phyloP scores from a whole-genome alignment of 2,888 invertebrate species.

The Aplocera efformata region DNA sequence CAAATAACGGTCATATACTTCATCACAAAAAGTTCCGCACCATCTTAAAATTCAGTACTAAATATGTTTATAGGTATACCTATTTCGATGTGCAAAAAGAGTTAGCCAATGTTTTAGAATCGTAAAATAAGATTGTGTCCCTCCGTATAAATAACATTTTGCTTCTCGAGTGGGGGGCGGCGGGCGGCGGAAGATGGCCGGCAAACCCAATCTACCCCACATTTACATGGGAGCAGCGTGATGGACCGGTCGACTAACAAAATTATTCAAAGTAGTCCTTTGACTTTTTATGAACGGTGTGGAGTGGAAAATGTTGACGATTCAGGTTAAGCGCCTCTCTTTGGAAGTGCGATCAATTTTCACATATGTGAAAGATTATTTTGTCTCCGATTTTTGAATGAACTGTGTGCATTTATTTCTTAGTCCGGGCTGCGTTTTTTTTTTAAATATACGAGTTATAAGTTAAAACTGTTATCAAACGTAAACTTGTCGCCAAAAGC shows the following conservation, averaged over 20 bases:
- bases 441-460: no score
- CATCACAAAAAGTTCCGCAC: no score
- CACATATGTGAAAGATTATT: no score
- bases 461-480: no score
- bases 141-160: conserved; percentile 29
- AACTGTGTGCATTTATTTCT: no score
- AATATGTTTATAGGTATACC: no score
- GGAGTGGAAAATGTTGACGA: conserved; percentile 8
- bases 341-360: not conserved
- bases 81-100: no score
- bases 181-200: conserved; percentile 14
- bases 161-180: conserved; percentile 25
- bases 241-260: conserved; percentile 66
- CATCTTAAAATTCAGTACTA: no score
- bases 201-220: conserved; percentile 56
- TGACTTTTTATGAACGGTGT: conserved; percentile 36
- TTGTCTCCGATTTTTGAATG: no score
- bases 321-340: not conserved
- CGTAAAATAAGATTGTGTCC: conserved; percentile 9
- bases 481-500: no score
- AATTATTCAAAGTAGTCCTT: conserved; percentile 71
- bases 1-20: no score
- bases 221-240: conserved; percentile 67
- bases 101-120: conserved; percentile 14
- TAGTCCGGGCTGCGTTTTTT: no score